These are phyloP conservation scores for Pocillopora verrucosa DNA, from an alignment of 64 coral and sea anemone species.

Conservation along the genomic window DNA sequence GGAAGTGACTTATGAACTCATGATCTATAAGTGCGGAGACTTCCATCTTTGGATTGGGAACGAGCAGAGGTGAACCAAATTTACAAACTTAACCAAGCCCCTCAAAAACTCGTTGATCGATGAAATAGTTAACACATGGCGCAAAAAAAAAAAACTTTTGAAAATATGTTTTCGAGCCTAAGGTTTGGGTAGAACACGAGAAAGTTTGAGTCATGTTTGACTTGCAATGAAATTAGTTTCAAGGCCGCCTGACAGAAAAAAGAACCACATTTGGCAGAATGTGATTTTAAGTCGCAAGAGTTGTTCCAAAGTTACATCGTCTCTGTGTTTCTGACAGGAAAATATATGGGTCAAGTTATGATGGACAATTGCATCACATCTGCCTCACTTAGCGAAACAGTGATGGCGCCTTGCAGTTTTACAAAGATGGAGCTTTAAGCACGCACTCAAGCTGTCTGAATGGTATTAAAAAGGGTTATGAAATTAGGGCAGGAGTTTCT, in stretches of 20 bases:
- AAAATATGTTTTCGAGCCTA: too few relatives aligned
- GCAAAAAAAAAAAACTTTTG: too few relatives aligned
- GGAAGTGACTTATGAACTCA: neutral
- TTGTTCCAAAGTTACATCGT: neutral
- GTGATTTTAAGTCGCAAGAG: too few relatives aligned
- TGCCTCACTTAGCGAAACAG: slow-evolving; percentile 10
- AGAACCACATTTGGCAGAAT: too few relatives aligned
- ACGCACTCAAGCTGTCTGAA: neutral
- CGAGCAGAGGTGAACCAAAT: too few relatives aligned
- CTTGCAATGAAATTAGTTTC: too few relatives aligned
- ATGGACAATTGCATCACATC: slow-evolving; percentile 48
- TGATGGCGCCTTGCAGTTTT: slow-evolving; percentile 12
- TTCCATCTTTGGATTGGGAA: neutral
- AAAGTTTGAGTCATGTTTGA: too few relatives aligned
- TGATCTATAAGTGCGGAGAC: neutral
- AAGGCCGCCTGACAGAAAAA: too few relatives aligned
- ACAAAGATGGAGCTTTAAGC: slow-evolving; percentile 14
- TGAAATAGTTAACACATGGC: too few relatives aligned
- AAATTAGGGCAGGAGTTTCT: neutral
- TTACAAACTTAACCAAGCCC: too few relatives aligned
- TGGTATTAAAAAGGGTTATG: neutral
- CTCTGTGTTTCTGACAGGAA: neutral
- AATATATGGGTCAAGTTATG: neutral
- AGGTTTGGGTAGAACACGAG: too few relatives aligned
- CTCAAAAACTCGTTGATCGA: too few relatives aligned